Percentiles rank a stretch among this genome's conserved stretches.
These are phyloP conservation scores for Hermaeophaga mercurialis DNA, from an alignment of 2,888 invertebrate species.

Conservation along the genomic window DNA sequence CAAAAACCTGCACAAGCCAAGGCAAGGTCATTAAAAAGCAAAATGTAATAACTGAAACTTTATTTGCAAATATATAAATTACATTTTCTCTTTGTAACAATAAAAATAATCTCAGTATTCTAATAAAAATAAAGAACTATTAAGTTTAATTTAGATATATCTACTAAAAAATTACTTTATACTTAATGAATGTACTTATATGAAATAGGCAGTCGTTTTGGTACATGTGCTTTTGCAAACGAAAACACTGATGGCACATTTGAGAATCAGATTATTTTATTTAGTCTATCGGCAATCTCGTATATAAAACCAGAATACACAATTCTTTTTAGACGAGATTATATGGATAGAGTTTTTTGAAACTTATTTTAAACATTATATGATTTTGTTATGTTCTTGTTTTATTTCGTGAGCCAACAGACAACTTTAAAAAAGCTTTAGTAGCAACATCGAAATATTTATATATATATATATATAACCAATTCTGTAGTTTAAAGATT, in stretches of 20 bases:
- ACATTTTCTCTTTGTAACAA: constrained; percentile 51
- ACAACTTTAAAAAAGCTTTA: neutral
- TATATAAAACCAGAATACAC: neutral
- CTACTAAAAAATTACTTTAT: constrained; percentile 6
- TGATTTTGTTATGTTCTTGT: neutral
- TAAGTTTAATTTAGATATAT: constrained; percentile 29
- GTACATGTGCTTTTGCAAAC: constrained; percentile 51
- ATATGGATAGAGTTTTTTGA: too few relatives aligned
- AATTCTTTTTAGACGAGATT: too few relatives aligned
- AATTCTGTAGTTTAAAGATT: neutral
- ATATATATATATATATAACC: too few relatives aligned
- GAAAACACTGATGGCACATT: constrained; percentile 34
- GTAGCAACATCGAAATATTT: constrained; percentile 2
- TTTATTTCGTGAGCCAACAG: neutral
- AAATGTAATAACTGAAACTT: constrained; percentile 53
- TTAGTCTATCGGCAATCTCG: neutral
- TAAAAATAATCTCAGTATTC: constrained; percentile 46
- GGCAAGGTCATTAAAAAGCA: constrained; percentile 52
- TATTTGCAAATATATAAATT: constrained; percentile 57
- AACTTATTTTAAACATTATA: too few relatives aligned
- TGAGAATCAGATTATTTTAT: neutral
- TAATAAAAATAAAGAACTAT: constrained; percentile 40
- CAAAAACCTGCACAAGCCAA: constrained; percentile 30
- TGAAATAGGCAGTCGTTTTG: constrained; percentile 53
- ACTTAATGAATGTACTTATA: constrained; percentile 35